Conservation (phyloP, 1,140 invertebrate genomes). For the Calosoma granatense region DNA sequence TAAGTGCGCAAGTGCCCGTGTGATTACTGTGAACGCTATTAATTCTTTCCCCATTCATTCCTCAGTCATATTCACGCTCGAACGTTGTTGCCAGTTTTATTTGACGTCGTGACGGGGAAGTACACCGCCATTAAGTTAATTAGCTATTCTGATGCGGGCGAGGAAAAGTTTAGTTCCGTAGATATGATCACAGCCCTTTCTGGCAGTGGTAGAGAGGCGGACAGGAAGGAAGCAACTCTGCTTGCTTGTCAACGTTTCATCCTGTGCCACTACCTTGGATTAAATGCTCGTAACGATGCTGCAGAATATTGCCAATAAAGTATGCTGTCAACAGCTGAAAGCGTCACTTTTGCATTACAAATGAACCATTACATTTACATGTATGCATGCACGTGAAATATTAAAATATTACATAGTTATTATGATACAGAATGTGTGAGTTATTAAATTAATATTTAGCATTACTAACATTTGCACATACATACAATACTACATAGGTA, state of each 20-base stretch:
- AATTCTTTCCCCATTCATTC: not conserved
- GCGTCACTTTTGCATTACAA: not conserved
- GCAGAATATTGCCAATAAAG: not conserved
- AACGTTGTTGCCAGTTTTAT: conserved; percentile 2
- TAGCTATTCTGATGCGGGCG: conserved; percentile 6
- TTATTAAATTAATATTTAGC: not conserved
- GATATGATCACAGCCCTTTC: not conserved
- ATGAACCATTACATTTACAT: not conserved
- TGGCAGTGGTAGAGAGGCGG: not conserved
- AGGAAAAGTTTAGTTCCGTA: not conserved
- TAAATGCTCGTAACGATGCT: not conserved
- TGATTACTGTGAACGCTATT: no score
- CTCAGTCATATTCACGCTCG: not conserved
- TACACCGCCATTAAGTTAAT: conserved; percentile 4
- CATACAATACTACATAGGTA: not conserved
- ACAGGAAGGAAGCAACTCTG: no score
- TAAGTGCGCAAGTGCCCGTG: no score
- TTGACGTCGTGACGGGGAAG: not conserved
- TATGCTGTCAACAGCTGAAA: not conserved
- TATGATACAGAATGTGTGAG: not conserved
- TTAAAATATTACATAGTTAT: not conserved
- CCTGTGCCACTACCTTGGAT: not conserved
- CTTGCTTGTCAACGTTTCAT: not conserved
- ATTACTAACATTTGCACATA: not conserved
- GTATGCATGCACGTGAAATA: not conserved